Evolutionary conservation across 2,113 vertebrate species (phyloP).

Genomic region (Phrynosoma platyrhinos): DNA sequence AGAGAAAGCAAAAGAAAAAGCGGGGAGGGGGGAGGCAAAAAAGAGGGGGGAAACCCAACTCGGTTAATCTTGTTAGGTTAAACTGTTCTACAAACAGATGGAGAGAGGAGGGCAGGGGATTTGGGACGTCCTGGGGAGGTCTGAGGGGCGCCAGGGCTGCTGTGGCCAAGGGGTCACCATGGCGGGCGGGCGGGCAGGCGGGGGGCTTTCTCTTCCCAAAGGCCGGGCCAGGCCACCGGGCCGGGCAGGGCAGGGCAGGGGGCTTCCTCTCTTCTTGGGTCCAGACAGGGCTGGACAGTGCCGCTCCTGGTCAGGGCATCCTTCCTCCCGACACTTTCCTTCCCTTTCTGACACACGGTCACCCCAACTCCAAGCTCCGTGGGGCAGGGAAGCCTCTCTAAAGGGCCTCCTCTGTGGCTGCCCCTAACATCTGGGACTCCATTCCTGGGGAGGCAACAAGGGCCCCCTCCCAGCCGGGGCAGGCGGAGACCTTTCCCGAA

Average conservation of each 20-base stretch:
- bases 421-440: no score
- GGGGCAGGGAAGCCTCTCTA: no score
- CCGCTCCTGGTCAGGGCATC: background rate
- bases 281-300: no score
- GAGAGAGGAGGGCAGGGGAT: conserved; percentile 42
- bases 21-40: background rate
- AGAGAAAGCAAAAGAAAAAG: fast-evolving
- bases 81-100: conserved; percentile 74
- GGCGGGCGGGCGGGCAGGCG: background rate
- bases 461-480: no score
- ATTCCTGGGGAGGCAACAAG: no score
- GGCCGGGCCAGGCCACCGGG: background rate
- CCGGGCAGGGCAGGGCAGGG: no score
- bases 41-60: conserved; percentile 52
- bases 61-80: conserved; percentile 76
- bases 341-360: background rate
- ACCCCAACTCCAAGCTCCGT: no score
- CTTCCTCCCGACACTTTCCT: background rate
- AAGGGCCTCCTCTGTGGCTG: no score
- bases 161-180: conserved; percentile 58
- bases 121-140: no score
- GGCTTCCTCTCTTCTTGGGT: no score
- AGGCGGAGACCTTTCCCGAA: no score
- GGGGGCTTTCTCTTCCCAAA: conserved; percentile 55
- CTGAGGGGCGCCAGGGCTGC: conserved; percentile 65